Conservation (phyloP, 2,888 invertebrate species). For the Neelides folsomi region DNA sequence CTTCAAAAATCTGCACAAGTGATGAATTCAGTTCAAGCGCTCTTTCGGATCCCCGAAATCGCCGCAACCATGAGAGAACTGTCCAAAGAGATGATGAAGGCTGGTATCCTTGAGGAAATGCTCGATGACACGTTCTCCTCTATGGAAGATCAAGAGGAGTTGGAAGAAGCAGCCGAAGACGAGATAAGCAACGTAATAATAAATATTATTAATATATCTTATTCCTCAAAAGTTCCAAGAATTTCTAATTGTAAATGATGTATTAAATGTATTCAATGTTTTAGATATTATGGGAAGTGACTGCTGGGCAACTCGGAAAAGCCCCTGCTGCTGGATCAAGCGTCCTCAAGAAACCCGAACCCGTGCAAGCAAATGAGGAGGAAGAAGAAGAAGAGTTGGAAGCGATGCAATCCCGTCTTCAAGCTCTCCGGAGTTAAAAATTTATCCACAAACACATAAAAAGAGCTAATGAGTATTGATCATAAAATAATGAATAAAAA, state of each 20-base stretch:
- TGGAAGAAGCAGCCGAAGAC: slow-evolving; percentile 89
- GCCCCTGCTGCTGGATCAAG: slow-evolving; percentile 55
- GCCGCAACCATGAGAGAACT: slow-evolving; percentile 92
- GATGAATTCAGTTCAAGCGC: slow-evolving; percentile 92
- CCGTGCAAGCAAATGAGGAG: slow-evolving; percentile 42
- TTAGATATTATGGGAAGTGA: slow-evolving; percentile 72
- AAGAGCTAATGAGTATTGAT: too few species aligned
- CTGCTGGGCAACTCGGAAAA: slow-evolving; percentile 79
- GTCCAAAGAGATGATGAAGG: slow-evolving; percentile 98
- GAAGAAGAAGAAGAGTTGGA: slow-evolving; percentile 69
- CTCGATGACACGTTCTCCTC: slow-evolving; percentile 91
- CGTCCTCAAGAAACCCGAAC: slow-evolving; percentile 37
- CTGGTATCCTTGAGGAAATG: slow-evolving; percentile 98
- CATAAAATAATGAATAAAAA: too few species aligned
- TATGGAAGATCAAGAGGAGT: slow-evolving; percentile 76
- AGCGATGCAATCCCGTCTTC: slow-evolving; percentile 78
- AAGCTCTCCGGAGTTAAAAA: slow-evolving; percentile 77
- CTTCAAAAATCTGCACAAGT: slow-evolving; percentile 93
- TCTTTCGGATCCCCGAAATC: slow-evolving; percentile 82
- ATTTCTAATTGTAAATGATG: slow-evolving; percentile 3
- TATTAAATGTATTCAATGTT: slow-evolving; percentile 1
- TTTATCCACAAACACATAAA: too few species aligned
- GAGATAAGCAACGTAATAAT: slow-evolving; percentile 63
- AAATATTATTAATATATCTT: background rate
- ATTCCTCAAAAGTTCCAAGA: slow-evolving; percentile 15